Percentiles rank a stretch among this genome's conserved stretches.
These are phyloP conservation scores for Rhinatrema bivittatum DNA, from an alignment of 2,797 vertebrate genomes.

Conservation along the genomic window DNA sequence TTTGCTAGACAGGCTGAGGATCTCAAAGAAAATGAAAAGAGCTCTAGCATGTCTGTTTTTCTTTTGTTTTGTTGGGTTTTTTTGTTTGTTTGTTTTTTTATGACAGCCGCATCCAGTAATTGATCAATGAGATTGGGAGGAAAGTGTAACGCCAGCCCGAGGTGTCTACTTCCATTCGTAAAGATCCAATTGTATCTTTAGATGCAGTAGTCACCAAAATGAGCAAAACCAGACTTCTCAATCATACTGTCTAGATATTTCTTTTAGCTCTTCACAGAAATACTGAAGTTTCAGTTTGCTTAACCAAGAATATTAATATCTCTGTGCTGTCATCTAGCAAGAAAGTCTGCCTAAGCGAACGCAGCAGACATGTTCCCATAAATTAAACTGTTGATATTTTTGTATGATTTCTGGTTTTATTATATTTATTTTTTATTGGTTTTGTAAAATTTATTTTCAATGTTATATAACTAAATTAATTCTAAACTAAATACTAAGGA, in stretches of 20 bases:
- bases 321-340: not conserved
- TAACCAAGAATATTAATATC: not conserved
- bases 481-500: too few species aligned
- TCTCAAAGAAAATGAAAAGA: constrained; percentile 4
- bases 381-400: too few species aligned
- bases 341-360: not conserved
- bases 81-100: not conserved
- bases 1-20: not conserved
- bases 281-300: not conserved
- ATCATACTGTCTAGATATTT: not conserved
- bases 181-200: not conserved
- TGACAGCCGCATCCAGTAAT: constrained; percentile 1
- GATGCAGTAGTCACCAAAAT: not conserved
- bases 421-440: too few species aligned
- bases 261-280: not conserved
- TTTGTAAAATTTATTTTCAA: too few species aligned
- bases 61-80: too few species aligned
- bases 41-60: too few species aligned
- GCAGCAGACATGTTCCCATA: not conserved
- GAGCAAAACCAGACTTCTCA: not conserved
- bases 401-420: too few species aligned
- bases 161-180: not conserved
- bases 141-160: not conserved
- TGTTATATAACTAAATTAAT: too few species aligned
- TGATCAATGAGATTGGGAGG: not conserved